Evolutionary conservation across 2,888 invertebrate species (phyloP).

Genomic region (Macropis europaea): DNA sequence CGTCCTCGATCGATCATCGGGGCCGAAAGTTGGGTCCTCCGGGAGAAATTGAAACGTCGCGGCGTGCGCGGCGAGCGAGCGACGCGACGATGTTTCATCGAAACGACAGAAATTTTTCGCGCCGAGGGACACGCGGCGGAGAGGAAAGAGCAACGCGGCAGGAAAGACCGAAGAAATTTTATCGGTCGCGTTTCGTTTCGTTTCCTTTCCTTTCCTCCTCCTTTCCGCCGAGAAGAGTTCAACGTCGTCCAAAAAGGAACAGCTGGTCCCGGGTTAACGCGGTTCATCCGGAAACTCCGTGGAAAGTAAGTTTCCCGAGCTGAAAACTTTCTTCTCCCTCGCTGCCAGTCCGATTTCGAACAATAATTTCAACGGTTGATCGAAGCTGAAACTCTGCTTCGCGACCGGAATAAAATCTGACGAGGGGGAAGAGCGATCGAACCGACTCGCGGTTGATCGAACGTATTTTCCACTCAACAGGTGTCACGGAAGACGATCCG

Average conservation of each 20-base stretch:
- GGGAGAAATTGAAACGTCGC: slow-evolving; percentile 1
- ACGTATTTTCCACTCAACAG: slow-evolving; percentile 72
- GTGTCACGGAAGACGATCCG: slow-evolving; percentile 70
- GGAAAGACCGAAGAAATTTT: neutral
- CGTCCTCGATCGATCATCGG: slow-evolving; percentile 1
- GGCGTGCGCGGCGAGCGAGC: neutral
- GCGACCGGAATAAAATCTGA: neutral
- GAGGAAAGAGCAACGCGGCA: neutral
- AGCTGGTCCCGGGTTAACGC: slow-evolving; percentile 28
- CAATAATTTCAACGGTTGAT: no score
- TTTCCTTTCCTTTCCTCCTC: neutral
- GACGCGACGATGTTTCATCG: neutral
- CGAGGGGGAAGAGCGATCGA: slow-evolving; percentile 1
- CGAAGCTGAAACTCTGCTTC: neutral
- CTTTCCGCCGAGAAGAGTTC: slow-evolving; percentile 13
- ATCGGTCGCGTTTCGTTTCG: neutral
- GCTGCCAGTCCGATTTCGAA: neutral
- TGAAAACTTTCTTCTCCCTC: neutral
- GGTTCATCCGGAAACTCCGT: slow-evolving; percentile 20
- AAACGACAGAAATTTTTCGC: neutral
- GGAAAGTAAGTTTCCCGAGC: slow-evolving; percentile 18
- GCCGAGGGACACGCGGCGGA: neutral
- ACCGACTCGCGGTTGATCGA: slow-evolving; percentile 49
- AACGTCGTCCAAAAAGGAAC: neutral
- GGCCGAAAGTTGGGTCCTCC: neutral